These are phyloP conservation scores for Xiphophorus birchmanni DNA, from an alignment of 2,797 vertebrate genomes.

Conservation along the genomic window DNA sequence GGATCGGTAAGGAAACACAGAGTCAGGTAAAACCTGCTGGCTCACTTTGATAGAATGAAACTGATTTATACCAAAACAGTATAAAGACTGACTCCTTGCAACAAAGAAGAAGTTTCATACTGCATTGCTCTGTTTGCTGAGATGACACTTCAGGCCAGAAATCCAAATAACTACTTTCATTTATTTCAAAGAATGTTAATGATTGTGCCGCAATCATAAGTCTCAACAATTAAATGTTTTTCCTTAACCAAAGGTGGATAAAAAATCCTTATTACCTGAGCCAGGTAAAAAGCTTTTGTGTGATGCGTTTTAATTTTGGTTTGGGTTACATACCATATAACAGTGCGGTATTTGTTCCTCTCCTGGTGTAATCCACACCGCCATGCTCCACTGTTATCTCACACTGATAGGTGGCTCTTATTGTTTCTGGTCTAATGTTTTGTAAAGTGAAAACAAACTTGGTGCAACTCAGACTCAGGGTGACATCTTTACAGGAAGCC, in stretches of 20 bases:
- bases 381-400: not conserved
- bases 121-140: not conserved
- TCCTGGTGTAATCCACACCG: rapidly evolving
- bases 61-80: not conserved
- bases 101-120: not conserved
- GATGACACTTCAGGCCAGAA: not conserved
- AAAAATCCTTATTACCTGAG: too few species aligned
- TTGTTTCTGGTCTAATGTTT: not conserved
- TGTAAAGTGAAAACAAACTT: not conserved
- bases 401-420: not conserved
- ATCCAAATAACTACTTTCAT: not conserved
- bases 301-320: not conserved
- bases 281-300: too few species aligned
- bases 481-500: not conserved
- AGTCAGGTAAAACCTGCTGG: not conserved
- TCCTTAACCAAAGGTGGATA: too few species aligned
- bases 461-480: not conserved
- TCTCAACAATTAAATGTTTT: too few species aligned
- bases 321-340: not conserved
- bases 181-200: not conserved
- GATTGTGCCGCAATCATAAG: too few species aligned
- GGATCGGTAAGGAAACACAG: not conserved
- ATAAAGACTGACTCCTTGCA: not conserved
- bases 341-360: not conserved
- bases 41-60: not conserved